Conservation (phyloP, 2,797 vertebrate species). For the Ammospiza maritima region DNA sequence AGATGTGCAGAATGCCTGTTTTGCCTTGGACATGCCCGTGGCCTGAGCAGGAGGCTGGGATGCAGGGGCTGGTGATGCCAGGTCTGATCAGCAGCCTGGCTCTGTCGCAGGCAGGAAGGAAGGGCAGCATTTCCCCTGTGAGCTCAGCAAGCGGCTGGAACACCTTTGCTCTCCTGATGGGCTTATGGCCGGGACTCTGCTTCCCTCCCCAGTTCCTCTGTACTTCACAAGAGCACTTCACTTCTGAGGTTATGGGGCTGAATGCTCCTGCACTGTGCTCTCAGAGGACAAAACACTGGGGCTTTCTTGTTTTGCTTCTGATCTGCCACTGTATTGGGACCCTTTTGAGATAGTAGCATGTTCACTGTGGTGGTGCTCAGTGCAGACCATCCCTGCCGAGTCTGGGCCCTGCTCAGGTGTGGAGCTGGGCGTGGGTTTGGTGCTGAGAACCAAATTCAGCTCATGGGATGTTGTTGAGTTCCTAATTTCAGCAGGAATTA, state of each 20-base stretch:
- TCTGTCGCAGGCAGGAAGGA: fast-evolving
- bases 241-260: not conserved
- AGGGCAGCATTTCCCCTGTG: not conserved
- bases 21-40: fast-evolving
- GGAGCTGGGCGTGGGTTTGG: not conserved
- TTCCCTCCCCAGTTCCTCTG: not conserved
- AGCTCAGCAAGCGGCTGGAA: not conserved
- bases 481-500: not conserved
- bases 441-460: not conserved
- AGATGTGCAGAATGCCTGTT: not conserved
- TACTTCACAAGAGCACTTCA: not conserved
- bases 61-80: fast-evolving
- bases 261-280: not conserved
- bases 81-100: not conserved
- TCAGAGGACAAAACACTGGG: not conserved
- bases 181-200: not conserved
- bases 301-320: not conserved
- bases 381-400: fast-evolving
- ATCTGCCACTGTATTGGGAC: fast-evolving
- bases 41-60: not conserved
- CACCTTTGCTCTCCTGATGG: not conserved
- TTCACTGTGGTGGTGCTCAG: not conserved
- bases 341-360: not conserved
- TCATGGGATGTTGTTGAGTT: not conserved
- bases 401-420: not conserved